Conservation (phyloP, 2,797 vertebrate species). For the Sebastes baramenuke region DNA sequence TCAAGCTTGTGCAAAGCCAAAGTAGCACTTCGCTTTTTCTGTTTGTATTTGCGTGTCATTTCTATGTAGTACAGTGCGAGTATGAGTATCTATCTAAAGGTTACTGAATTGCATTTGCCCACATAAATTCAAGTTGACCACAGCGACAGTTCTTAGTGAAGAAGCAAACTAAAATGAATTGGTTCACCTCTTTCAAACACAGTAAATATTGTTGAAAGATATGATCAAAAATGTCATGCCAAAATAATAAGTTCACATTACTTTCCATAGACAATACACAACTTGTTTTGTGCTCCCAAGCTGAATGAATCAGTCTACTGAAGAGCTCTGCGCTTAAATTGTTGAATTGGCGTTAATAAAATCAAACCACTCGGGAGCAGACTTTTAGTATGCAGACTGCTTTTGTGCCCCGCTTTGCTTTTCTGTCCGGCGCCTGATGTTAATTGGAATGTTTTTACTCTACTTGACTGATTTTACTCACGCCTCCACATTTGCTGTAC, state of each 20-base stretch:
- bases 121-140: background rate
- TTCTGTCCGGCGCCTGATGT: background rate
- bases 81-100: background rate
- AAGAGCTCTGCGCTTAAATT: slow-evolving; percentile 1
- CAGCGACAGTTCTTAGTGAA: background rate
- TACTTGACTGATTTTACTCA: slow-evolving; percentile 10
- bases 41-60: background rate
- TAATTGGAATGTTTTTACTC: slow-evolving; percentile 14
- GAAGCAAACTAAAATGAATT: background rate
- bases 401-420: background rate
- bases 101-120: background rate
- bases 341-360: slow-evolving; percentile 30
- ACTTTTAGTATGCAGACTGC: background rate
- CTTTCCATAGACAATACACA: background rate
- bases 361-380: background rate
- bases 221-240: background rate
- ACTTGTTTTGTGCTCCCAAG: background rate
- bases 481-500: slow-evolving; percentile 1
- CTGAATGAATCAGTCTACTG: slow-evolving; percentile 2
- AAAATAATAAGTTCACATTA: background rate
- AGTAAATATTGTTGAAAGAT: background rate
- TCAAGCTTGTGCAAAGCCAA: slow-evolving; percentile 1
- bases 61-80: background rate
- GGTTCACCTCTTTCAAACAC: background rate
- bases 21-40: background rate